Percentiles rank a stretch among this genome's conserved stretches.
Conservation (phyloP, 2,113 vertebrate species). For the Microcebus murinus region DNA sequence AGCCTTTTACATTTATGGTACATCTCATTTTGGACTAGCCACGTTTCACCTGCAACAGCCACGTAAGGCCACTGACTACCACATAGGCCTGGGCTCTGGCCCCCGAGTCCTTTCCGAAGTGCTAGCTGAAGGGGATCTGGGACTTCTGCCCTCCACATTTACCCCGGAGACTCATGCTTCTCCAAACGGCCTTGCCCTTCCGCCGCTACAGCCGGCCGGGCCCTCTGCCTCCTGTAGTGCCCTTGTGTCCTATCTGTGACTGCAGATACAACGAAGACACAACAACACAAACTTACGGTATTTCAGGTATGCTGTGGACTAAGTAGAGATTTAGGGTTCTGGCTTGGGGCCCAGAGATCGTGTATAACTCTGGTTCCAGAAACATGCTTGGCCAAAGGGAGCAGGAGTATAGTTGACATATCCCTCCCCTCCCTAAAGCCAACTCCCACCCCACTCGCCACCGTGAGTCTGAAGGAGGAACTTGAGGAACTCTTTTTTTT, state of each 20-base stretch:
- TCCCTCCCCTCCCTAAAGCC: background rate
- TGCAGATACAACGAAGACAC: background rate
- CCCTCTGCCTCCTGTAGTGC: background rate
- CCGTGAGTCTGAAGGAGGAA: background rate
- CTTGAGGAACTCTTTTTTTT: too few relatives aligned
- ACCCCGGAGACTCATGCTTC: background rate
- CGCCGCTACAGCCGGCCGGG: background rate
- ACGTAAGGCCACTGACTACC: background rate
- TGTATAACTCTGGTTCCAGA: background rate
- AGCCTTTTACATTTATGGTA: background rate
- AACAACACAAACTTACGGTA: background rate
- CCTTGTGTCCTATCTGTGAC: background rate
- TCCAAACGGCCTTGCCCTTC: background rate
- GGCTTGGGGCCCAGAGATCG: background rate
- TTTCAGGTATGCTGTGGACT: background rate
- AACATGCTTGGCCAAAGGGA: background rate
- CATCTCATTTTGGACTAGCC: background rate
- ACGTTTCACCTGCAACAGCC: background rate
- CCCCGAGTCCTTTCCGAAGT: background rate
- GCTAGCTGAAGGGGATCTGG: background rate
- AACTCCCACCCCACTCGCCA: rapidly evolving
- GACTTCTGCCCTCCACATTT: background rate
- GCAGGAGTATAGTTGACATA: background rate
- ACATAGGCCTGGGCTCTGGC: too few relatives aligned
- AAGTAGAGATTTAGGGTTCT: background rate